Evolutionary conservation across 1,140 invertebrate genomes (phyloP).

Genomic region (Monochamus saltuarius): DNA sequence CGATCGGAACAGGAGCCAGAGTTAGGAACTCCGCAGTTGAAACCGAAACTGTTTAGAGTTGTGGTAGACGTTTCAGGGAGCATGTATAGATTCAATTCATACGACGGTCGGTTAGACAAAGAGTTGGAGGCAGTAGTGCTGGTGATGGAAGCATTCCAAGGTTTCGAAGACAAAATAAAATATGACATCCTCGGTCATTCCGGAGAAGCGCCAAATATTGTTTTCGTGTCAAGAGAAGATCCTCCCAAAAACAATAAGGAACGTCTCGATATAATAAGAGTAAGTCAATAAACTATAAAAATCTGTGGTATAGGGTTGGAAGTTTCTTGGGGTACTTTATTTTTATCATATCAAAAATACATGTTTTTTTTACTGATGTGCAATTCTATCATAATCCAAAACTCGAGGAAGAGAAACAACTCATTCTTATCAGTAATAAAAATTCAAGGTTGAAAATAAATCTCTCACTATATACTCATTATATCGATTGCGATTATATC

Average conservation of each 20-base stretch:
- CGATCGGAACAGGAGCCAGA: conserved; percentile 82
- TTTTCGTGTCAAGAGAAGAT: conserved; percentile 70
- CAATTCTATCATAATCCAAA: no score
- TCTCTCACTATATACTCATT: no score
- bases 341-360: no score
- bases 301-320: no score
- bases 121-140: conserved; percentile 91
- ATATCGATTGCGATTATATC: no score
- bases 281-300: conserved; percentile 37
- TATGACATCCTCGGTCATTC: conserved; percentile 96
- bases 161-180: conserved; percentile 84
- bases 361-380: no score
- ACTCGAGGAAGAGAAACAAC: no score
- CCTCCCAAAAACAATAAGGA: conserved; percentile 88
- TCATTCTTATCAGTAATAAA: no score
- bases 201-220: conserved; percentile 78
- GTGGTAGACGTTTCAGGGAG: conserved; percentile 93
- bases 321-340: no score
- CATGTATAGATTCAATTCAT: conserved; percentile 95
- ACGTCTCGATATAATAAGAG: conserved; percentile 74
- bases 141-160: conserved; percentile 91
- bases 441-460: no score
- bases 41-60: conserved; percentile 86
- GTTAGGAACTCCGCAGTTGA: conserved; percentile 78
- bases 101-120: conserved; percentile 88